Conservation (phyloP, 92 coral and sea anemone genomes). For the Umimayanthus chanpuru region DNA sequence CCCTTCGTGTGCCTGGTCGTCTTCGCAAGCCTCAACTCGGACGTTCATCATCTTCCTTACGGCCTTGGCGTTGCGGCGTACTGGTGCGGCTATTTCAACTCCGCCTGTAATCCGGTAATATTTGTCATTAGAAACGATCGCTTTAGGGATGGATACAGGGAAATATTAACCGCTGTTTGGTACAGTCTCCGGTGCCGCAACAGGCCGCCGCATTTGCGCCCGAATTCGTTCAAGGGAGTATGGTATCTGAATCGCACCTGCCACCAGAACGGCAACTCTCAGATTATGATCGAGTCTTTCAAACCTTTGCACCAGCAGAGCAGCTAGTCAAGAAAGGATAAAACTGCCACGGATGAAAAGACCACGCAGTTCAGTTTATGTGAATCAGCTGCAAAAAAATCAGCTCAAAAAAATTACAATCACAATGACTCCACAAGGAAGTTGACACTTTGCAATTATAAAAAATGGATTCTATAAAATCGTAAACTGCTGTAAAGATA, state of each 20-base stretch:
- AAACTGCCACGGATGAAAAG: not conserved
- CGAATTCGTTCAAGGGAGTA: slow-evolving; percentile 39
- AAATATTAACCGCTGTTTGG: slow-evolving; percentile 66
- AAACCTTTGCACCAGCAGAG: slow-evolving; percentile 44
- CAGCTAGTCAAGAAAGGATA: slow-evolving; percentile 49
- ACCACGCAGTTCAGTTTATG: not conserved
- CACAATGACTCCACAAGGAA: not conserved
- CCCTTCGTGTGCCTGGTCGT: slow-evolving; percentile 78
- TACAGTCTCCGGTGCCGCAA: slow-evolving; percentile 60
- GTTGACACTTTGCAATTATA: not conserved
- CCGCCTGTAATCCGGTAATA: slow-evolving; percentile 79
- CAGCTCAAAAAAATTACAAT: not conserved
- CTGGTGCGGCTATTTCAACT: slow-evolving; percentile 88
- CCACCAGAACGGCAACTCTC: slow-evolving; percentile 35
- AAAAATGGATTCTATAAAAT: not conserved
- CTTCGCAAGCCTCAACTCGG: slow-evolving; percentile 65
- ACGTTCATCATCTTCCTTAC: slow-evolving; percentile 65
- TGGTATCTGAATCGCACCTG: slow-evolving; percentile 57
- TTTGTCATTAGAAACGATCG: slow-evolving; percentile 83
- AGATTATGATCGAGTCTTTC: slow-evolving; percentile 43
- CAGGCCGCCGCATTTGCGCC: slow-evolving; percentile 5
- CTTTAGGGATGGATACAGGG: slow-evolving; percentile 85
- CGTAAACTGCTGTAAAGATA: not conserved
- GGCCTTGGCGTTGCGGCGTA: slow-evolving; percentile 91
- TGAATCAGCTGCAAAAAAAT: not conserved